Conservation (phyloP, 2,113 vertebrate genomes). For the Pantherophis guttatus region DNA sequence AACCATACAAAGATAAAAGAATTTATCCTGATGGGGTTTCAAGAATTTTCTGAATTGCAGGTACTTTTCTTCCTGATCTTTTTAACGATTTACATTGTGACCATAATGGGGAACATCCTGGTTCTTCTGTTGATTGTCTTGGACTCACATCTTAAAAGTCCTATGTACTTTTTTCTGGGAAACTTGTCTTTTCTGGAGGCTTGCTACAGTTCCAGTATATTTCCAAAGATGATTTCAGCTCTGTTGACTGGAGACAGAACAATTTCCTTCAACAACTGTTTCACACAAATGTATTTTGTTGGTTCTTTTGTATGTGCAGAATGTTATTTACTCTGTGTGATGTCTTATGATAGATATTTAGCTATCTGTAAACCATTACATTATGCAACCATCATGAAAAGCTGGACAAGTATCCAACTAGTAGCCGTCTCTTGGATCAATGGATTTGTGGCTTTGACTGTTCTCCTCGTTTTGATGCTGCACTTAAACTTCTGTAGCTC, state of each 20-base stretch:
- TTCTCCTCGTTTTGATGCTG: not conserved
- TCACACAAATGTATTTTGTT: constrained; percentile 55
- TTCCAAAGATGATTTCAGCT: constrained; percentile 50
- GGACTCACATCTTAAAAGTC: constrained; percentile 45
- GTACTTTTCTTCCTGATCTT: constrained; percentile 33
- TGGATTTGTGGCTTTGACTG: not conserved
- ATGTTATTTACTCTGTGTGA: constrained; percentile 16
- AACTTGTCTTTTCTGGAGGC: too few relatives aligned
- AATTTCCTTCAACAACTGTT: constrained; percentile 54
- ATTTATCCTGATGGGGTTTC: constrained; percentile 49
- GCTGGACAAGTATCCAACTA: not conserved
- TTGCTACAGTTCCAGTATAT: constrained; percentile 22
- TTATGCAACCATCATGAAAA: not conserved
- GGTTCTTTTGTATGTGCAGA: constrained; percentile 49
- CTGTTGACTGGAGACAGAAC: constrained; percentile 44
- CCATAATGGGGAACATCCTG: not conserved
- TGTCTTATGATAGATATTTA: constrained; percentile 12
- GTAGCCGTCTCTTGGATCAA: not conserved
- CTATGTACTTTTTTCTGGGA: constrained; percentile 56
- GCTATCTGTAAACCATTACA: not conserved
- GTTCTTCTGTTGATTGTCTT: constrained; percentile 39
- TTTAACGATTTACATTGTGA: constrained; percentile 27
- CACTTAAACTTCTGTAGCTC: not conserved
- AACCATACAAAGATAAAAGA: constrained; percentile 46
- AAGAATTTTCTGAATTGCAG: constrained; percentile 31